Evolutionary conservation across 2,888 invertebrate species (phyloP), one percentile per base, ranked within the genome.

Genomic region (Drosophila prostipennis): DNA sequence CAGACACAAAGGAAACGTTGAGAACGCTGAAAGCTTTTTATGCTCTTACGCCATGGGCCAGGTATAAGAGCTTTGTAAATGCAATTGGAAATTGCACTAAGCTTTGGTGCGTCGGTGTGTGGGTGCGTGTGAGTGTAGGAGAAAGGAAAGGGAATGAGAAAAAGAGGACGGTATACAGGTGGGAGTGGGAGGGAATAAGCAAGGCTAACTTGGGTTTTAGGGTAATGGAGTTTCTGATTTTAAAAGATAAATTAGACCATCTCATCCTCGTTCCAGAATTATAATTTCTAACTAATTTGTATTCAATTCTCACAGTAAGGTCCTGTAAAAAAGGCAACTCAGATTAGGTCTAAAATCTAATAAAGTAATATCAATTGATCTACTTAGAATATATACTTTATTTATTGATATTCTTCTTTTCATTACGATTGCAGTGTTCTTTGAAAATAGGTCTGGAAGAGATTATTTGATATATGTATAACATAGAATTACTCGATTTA

Each of bases 11-110:
- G 86, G 82, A 79, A 74, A 78, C 77, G 82, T 82, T 78, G 83
- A 82, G 82, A 79, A 78, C 75, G 71, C 69, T 81, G 85, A 81
- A 85, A 82, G 81, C 86, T 82, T 82, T 81, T 77, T 78, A 78
- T 82, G 76, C 85, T 72, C 82, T 59, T 84, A 48, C 43, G 54
- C 36, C 48, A 68, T 45, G 60, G 54, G 29, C 54, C 46, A 59
- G 78, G 82, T 51, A 81, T 79, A 72, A 79, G 65, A 60, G 72
- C 63, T 70, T 77, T 72, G 72, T 60, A 51, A 70, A 67, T 68
- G 67, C 56, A 67, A 67, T 67, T 57, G 68, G 49, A 57, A 64
- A 46, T 36, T 64, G 65, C 65, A 67, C 43, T 57, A 37, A 42
- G 45, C 51, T 40, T 39, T 36, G 10, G 37, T 58, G 51, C 26